A percentile compares a stretch with the other conserved stretches of the same genome.
These are phyloP conservation scores for Passer montanus DNA, from an alignment of 2,113 vertebrate species.

Conservation along the genomic window DNA sequence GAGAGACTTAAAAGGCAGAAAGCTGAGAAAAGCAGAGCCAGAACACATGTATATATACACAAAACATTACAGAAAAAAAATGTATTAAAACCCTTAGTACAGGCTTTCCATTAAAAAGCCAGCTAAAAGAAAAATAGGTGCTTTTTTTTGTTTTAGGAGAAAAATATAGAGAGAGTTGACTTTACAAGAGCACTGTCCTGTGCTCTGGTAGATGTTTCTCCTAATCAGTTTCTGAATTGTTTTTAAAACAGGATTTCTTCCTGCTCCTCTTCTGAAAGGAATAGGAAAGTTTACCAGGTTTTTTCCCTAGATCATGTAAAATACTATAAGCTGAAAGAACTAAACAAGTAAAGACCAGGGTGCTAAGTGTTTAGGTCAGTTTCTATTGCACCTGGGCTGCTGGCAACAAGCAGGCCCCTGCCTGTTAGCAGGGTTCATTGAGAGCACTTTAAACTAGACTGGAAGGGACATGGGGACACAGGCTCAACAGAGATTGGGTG, in stretches of 20 bases:
- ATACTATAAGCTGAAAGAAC: not conserved
- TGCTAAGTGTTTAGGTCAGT: not conserved
- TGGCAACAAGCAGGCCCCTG: not conserved
- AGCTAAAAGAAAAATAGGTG: not conserved
- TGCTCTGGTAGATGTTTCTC: not conserved
- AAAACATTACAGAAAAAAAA: not conserved
- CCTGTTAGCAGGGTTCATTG: not conserved
- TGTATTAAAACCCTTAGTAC: not conserved
- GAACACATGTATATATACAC: fast-evolving
- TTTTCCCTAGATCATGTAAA: not conserved
- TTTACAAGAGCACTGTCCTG: not conserved
- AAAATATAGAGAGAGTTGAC: not conserved
- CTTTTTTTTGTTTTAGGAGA: not conserved
- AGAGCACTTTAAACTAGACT: not conserved
- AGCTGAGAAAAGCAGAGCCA: not conserved
- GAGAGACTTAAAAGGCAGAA: not conserved
- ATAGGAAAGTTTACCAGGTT: not conserved
- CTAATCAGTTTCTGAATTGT: not conserved
- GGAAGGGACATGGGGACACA: fast-evolving
- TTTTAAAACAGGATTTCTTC: not conserved
- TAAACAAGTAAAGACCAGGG: not conserved
- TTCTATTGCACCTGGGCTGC: not conserved
- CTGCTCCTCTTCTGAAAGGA: not conserved
- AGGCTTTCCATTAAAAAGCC: not conserved
- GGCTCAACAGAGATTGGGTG: not conserved